These are phyloP conservation scores for Catharus bicknelli DNA, from an alignment of 2,113 vertebrate genomes.

Conservation along the genomic window DNA sequence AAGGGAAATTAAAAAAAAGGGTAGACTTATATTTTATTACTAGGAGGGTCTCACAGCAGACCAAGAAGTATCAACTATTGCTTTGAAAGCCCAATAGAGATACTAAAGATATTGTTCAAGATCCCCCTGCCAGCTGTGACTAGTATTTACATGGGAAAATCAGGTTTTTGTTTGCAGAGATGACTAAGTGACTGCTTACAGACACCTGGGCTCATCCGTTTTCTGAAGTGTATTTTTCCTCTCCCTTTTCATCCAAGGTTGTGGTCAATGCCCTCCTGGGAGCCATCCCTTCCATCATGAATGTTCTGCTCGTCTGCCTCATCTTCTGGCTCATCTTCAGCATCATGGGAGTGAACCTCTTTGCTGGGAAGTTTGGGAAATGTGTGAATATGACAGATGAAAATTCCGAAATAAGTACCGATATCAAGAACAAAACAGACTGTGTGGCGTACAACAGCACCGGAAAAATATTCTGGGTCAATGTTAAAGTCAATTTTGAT, in stretches of 20 bases:
- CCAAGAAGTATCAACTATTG: not conserved
- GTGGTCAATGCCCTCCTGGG: conserved; percentile 94
- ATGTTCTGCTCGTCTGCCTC: conserved; percentile 90
- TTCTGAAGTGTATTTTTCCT: not conserved
- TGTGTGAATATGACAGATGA: conserved; percentile 83
- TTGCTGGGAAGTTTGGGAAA: conserved; percentile 90
- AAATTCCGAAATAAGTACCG: not conserved
- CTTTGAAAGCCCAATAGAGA: not conserved
- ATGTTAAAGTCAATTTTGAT: conserved; percentile 95
- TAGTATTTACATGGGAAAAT: not conserved
- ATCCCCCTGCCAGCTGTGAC: not conserved
- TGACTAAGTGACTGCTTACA: not conserved
- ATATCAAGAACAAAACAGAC: conserved; percentile 75
- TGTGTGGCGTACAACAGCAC: conserved; percentile 79
- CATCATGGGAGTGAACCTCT: conserved; percentile 92
- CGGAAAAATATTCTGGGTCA: conserved; percentile 88
- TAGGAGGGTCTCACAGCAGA: not conserved
- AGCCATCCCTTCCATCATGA: conserved; percentile 97
- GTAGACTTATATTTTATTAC: not conserved
- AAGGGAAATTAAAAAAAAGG: not conserved
- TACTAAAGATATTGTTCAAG: not conserved
- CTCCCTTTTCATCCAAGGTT: conserved; percentile 75
- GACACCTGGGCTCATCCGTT: not conserved
- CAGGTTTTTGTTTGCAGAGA: not conserved
- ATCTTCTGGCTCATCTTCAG: conserved; percentile 97